These are phyloP conservation scores for Syngnathus floridae DNA, from an alignment of 2,113 vertebrate species.

Conservation along the genomic window DNA sequence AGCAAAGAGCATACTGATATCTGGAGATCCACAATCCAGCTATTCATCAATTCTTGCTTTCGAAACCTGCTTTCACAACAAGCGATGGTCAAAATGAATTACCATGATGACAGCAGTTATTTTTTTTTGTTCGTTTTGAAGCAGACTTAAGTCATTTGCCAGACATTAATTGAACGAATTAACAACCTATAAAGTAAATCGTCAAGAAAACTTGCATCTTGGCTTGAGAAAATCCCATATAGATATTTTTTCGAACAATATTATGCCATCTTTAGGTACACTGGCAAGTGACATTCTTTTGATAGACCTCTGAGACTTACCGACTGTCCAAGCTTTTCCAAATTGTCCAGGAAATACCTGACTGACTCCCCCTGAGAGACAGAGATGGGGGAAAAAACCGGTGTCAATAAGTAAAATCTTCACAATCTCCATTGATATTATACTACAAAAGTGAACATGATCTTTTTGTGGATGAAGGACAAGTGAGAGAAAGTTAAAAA, in stretches of 20 bases:
- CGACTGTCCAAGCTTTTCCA: slow-evolving; percentile 89
- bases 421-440: not conserved
- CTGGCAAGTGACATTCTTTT: not conserved
- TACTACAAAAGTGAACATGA: not conserved
- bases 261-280: too few species aligned
- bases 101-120: not conserved
- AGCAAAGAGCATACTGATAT: not conserved
- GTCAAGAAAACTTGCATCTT: too few species aligned
- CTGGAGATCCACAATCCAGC: not conserved
- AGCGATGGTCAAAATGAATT: not conserved
- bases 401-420: not conserved
- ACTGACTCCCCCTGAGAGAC: slow-evolving; percentile 87
- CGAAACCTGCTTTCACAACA: not conserved
- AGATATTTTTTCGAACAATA: too few species aligned
- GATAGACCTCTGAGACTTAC: slow-evolving; percentile 71
- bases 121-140: too few species aligned
- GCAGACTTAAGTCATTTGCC: too few species aligned
- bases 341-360: slow-evolving; percentile 98
- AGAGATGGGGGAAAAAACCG: slow-evolving; percentile 21
- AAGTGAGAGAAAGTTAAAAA: too few species aligned
- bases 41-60: not conserved
- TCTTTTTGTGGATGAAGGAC: too few species aligned
- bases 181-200: not conserved
- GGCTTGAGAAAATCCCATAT: too few species aligned
- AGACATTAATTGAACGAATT: too few species aligned